phyloP scores from a whole-genome alignment of 1,140 invertebrate species.

The Holotrichia oblita region DNA sequence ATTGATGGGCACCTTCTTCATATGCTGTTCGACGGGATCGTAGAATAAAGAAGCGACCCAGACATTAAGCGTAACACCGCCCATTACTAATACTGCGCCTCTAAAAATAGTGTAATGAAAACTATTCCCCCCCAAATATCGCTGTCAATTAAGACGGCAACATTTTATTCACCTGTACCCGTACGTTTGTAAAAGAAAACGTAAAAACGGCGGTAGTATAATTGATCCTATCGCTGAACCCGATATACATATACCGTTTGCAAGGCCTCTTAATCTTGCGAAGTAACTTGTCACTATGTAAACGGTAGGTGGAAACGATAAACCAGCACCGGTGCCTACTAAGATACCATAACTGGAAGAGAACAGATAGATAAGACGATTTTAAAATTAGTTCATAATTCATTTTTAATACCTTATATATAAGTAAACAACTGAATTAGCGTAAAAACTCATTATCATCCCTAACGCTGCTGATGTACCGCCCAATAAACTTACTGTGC shows the following conservation, averaged over 20 bases:
- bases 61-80: conserved; percentile 83
- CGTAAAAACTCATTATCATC: conserved; percentile 86
- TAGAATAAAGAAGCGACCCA: conserved; percentile 85
- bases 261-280: conserved; percentile 79
- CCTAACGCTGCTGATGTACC: conserved; percentile 84
- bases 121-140: conserved; percentile 33
- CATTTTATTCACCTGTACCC: conserved; percentile 72
- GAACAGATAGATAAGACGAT: conserved; percentile 37
- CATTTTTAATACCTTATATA: conserved; percentile 73
- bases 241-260: conserved; percentile 89
- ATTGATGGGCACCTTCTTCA: conserved; percentile 70
- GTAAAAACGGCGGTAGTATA: conserved; percentile 79
- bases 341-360: conserved; percentile 78
- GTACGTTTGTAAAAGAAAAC: conserved; percentile 74
- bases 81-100: conserved; percentile 82
- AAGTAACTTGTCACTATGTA: conserved; percentile 92
- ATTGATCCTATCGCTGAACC: conserved; percentile 87
- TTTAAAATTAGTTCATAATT: conserved; percentile 23
- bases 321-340: conserved; percentile 81
- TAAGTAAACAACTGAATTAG: conserved; percentile 77
- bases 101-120: conserved; percentile 62
- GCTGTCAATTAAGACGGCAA: conserved; percentile 33
- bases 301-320: conserved; percentile 88
- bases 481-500: conserved; percentile 88
- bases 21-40: conserved; percentile 82